These are phyloP conservation scores for Ophiothrix spiculata DNA, from an alignment of 35 echinoderm and acorn worm species.

Conservation along the genomic window DNA sequence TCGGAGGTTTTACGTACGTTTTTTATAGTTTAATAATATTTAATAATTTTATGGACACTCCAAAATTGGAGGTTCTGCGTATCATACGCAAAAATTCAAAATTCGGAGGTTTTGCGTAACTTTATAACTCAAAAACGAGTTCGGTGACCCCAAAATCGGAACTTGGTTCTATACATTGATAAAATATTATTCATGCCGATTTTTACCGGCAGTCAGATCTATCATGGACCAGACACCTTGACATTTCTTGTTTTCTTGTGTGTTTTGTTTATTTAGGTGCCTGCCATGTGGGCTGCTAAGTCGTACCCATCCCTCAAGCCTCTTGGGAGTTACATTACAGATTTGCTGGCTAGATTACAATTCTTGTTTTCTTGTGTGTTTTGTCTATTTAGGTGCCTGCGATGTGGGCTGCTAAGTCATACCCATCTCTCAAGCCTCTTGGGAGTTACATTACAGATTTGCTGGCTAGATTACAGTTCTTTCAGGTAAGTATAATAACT, in stretches of 20 bases:
- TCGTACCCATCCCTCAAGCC: slow-evolving; percentile 98
- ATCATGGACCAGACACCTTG: too few relatives aligned
- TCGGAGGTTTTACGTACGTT: too few relatives aligned
- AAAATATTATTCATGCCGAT: too few relatives aligned
- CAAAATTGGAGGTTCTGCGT: too few relatives aligned
- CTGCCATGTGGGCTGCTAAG: slow-evolving; percentile 93
- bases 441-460: slow-evolving; percentile 97
- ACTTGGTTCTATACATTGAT: too few relatives aligned
- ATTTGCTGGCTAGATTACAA: slow-evolving; percentile 90
- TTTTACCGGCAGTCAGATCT: too few relatives aligned
- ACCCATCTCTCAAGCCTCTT: slow-evolving; percentile 93
- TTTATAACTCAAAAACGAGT: too few relatives aligned
- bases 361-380: slow-evolving; percentile 65
- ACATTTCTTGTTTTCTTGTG: background rate
- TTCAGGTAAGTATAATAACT: slow-evolving; percentile 55
- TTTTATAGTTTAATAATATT: too few relatives aligned
- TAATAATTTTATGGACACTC: too few relatives aligned
- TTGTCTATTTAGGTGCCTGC: slow-evolving; percentile 65
- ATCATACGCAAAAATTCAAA: too few relatives aligned
- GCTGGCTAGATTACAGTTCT: slow-evolving; percentile 87
- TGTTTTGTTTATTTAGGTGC: slow-evolving; percentile 49
- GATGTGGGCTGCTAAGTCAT: slow-evolving; percentile 99
- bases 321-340: slow-evolving; percentile 92
- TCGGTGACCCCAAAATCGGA: background rate
- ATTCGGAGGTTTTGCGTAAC: too few relatives aligned